Base-by-base conservation (phyloP, 1,140 invertebrate genomes). In the Stegodyphus mimosarum region DNA sequence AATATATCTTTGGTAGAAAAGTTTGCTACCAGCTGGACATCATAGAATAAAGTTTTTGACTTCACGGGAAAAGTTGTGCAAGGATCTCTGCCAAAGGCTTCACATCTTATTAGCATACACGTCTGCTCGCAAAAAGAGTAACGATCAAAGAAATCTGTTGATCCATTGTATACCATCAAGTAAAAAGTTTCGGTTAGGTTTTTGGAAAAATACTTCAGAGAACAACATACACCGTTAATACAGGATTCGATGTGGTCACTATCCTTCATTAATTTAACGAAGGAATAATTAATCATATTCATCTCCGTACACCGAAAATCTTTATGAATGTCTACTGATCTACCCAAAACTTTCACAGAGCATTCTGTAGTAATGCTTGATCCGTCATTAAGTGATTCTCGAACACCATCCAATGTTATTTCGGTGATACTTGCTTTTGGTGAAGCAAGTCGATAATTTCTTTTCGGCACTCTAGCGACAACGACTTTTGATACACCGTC, bases 161-260 rank as follows among this genome's bases (percentile, higher is more conserved):
- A 79, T 13, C 86, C 80, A 7, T 78, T 84, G 49, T 51, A 78
- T 13, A 87, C n/a, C 5, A 63, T 75, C 3, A 87, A 55, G 18
- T 84, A 83, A 17, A 63, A 79, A 6, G 66, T 49, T 15, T 79
- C 70, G 7, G 60, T 17, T 10, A 72, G 33, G 0, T 18, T 6
- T 7, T 53, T n/a, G 0, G n/a, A 6, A 10, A 51, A 50, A 64
- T 87, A 87, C 15, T 84, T 10, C 5, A 88, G 9, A 18, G 64
- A 63, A 66, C 88, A 88, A 67, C 88, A 88, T 15, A 88, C 50
- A 3, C 88, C 88, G 55, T 84, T 83, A 69, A 86, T 50, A 70
- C 88, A 88, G 3, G 69, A 55, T 51, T 84, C 73, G 6, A 87
- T 9, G 11, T 71, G 55, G 5, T 52, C 83, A 5, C 17, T 33